Evolutionary conservation across 2,113 vertebrate genomes (phyloP).

Genomic region (Serinus canaria): DNA sequence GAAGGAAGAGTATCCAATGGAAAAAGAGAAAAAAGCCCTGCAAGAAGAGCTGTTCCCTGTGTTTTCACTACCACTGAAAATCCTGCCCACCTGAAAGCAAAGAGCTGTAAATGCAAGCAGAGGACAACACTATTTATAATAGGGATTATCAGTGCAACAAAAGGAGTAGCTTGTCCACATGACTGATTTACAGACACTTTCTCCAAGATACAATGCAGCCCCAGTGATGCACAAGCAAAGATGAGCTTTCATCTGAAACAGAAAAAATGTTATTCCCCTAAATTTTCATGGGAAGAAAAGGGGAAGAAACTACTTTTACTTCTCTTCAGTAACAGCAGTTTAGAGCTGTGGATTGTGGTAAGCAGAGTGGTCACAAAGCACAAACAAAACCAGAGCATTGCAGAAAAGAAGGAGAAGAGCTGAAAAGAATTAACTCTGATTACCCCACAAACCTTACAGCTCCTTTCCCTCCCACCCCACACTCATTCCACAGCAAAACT

Average conservation of each 20-base stretch:
- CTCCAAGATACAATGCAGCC: accelerated
- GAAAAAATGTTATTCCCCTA: neutral
- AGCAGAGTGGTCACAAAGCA: neutral
- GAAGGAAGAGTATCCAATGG: neutral
- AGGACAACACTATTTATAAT: neutral
- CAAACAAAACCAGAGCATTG: neutral
- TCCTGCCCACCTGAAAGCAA: neutral
- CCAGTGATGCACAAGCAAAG: neutral
- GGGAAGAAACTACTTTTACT: neutral
- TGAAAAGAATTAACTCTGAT: neutral
- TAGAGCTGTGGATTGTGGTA: neutral
- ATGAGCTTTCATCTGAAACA: neutral
- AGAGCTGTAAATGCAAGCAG: neutral
- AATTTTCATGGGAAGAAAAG: neutral
- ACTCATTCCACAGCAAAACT: neutral
- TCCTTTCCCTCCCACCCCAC: neutral
- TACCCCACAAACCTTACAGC: neutral
- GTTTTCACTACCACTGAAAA: neutral
- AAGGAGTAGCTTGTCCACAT: neutral
- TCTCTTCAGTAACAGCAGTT: neutral
- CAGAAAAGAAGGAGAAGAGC: neutral
- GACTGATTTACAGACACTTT: neutral
- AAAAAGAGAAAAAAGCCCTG: neutral
- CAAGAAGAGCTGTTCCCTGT: neutral
- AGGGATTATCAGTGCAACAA: neutral